A percentile compares a stretch with the other conserved stretches of the same genome.
These are phyloP conservation scores for Gephyroberyx darwinii DNA, from an alignment of 2,797 vertebrate genomes.

Conservation along the genomic window DNA sequence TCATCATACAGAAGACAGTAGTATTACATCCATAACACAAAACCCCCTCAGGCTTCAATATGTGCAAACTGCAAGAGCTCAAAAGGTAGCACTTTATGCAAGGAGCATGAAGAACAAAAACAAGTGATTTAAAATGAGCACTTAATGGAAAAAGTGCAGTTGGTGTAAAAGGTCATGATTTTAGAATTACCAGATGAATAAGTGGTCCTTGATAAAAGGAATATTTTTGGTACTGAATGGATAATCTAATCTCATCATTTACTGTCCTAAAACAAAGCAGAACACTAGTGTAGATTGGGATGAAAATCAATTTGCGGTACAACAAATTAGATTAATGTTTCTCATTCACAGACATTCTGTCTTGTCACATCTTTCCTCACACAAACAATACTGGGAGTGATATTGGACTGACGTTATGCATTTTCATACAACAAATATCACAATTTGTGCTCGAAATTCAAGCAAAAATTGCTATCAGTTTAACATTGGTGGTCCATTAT, in stretches of 20 bases:
- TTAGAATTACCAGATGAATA: slow-evolving; percentile 22
- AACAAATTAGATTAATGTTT: slow-evolving; percentile 27
- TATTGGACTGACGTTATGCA: slow-evolving; percentile 34
- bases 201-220: slow-evolving; percentile 50
- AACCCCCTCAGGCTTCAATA: slow-evolving; percentile 58
- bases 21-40: slow-evolving; percentile 75
- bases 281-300: slow-evolving; percentile 11
- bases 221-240: slow-evolving; percentile 53
- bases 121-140: slow-evolving; percentile 56
- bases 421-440: slow-evolving; percentile 40
- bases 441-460: slow-evolving; percentile 48
- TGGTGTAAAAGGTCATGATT: slow-evolving; percentile 24
- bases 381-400: slow-evolving; percentile 24
- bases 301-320: slow-evolving; percentile 36
- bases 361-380: slow-evolving; percentile 16
- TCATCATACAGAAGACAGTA: slow-evolving; percentile 80
- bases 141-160: slow-evolving; percentile 42
- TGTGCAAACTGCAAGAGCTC: slow-evolving; percentile 78
- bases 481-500: slow-evolving; percentile 38
- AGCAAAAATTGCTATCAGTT: slow-evolving; percentile 38
- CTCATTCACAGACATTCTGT: slow-evolving; percentile 34
- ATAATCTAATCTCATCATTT: slow-evolving; percentile 20
- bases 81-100: slow-evolving; percentile 74
- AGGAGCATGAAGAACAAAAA: slow-evolving; percentile 57
- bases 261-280: slow-evolving; percentile 26